Percentiles rank a stretch among this genome's conserved stretches.
These are phyloP conservation scores for Pomacea maculata DNA, from an alignment of 1,140 invertebrate species.

Conservation along the genomic window DNA sequence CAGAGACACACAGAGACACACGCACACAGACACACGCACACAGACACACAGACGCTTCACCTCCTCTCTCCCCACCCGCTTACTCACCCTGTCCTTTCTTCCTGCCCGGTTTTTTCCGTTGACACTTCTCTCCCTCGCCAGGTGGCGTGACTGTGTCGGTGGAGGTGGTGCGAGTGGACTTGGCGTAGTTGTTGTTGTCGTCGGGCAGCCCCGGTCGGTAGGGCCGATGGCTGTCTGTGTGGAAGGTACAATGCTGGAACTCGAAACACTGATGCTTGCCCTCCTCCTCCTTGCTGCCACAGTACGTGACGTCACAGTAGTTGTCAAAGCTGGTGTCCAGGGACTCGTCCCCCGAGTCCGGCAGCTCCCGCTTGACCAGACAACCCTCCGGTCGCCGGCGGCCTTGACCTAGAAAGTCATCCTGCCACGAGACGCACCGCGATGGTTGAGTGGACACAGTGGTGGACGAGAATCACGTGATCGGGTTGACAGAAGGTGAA, in stretches of 20 bases:
- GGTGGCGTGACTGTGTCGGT: background rate
- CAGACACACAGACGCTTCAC: too few species aligned
- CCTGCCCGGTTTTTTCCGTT: conserved; percentile 42
- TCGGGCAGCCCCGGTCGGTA: background rate
- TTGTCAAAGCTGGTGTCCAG: background rate
- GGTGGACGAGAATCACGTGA: too few species aligned
- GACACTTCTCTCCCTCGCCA: conserved; percentile 1
- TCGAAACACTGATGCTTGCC: background rate
- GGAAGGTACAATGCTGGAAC: background rate
- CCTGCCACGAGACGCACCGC: background rate
- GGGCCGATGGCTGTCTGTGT: conserved; percentile 1
- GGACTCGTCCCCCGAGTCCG: background rate
- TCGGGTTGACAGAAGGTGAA: too few species aligned
- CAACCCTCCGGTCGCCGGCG: background rate
- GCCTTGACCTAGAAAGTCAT: background rate
- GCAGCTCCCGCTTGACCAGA: background rate
- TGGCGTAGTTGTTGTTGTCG: background rate
- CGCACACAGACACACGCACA: background rate
- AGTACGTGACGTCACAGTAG: background rate
- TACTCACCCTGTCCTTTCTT: conserved; percentile 52
- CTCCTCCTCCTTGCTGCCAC: background rate
- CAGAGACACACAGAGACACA: too few species aligned
- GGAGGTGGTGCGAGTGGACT: background rate
- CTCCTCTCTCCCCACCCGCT: background rate
- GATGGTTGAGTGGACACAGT: too few species aligned